These are phyloP conservation scores for Drosophila micromelanica DNA, from an alignment of 1,140 invertebrate genomes.

Conservation along the genomic window DNA sequence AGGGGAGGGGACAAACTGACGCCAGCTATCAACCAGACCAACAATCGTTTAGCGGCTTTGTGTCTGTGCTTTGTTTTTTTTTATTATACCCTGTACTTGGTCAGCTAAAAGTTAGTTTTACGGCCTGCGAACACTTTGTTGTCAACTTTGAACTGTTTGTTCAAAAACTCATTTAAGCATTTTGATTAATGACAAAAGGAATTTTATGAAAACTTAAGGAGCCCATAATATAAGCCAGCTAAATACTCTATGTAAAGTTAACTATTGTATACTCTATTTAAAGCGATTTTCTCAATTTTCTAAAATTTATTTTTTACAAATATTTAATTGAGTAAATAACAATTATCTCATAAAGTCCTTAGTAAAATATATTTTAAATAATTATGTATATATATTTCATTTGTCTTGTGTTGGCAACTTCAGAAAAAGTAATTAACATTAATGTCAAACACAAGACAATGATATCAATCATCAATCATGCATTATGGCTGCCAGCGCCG, in stretches of 20 bases:
- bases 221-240: background rate
- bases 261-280: background rate
- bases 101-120: conserved; percentile 40
- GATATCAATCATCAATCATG: conserved; percentile 66
- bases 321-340: background rate
- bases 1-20: conserved; percentile 30
- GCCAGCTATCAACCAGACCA: conserved; percentile 44
- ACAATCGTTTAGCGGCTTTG: conserved; percentile 59
- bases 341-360: no score
- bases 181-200: conserved; percentile 63
- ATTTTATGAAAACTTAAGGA: conserved; percentile 3
- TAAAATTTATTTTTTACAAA: no score
- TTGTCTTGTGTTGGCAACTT: background rate
- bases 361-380: conserved; percentile 4
- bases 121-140: conserved; percentile 66
- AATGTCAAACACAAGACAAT: conserved; percentile 7
- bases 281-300: no score
- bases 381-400: background rate
- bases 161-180: conserved; percentile 49
- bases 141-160: conserved; percentile 7
- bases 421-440: conserved; percentile 23
- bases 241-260: background rate
- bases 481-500: conserved; percentile 51
- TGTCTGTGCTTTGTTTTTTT: conserved; percentile 54
- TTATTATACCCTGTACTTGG: conserved; percentile 52